Percentiles rank a stretch among this genome's conserved stretches.
Conservation (phyloP, 2,113 vertebrate species). For the Prionailurus viverrinus region DNA sequence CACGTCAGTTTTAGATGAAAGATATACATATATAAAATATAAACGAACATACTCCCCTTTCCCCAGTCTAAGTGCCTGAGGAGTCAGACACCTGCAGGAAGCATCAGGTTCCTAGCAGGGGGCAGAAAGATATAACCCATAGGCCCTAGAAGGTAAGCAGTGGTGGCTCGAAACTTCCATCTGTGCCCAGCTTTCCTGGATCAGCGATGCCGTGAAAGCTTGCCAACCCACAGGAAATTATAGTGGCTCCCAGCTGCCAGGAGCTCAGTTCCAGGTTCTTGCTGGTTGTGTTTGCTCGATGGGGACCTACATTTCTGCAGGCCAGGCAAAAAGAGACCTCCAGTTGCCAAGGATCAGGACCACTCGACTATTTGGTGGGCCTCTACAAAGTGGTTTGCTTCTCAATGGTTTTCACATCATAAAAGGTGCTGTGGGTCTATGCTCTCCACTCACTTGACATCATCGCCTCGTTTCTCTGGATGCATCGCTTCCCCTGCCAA, state of each 20-base stretch:
- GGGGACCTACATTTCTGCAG: background rate
- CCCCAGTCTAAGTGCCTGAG: background rate
- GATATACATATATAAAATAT: background rate
- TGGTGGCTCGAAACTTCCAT: background rate
- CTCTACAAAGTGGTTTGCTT: background rate
- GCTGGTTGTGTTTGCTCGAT: background rate
- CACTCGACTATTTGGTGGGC: background rate
- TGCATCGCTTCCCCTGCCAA: background rate
- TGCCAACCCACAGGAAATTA: background rate
- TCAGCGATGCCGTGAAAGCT: background rate
- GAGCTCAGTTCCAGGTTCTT: background rate
- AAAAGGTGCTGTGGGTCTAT: background rate
- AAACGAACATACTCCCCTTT: background rate
- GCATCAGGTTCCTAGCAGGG: background rate
- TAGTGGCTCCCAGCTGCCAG: background rate
- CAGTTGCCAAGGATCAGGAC: background rate
- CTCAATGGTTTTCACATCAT: background rate
- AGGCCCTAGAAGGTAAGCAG: background rate
- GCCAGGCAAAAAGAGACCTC: background rate
- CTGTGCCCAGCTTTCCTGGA: constrained; percentile 25
- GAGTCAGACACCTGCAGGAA: background rate
- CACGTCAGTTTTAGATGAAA: constrained; percentile 14
- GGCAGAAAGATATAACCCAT: background rate
- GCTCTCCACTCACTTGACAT: background rate
- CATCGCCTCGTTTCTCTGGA: background rate